phyloP scores from a whole-genome alignment of 2,113 vertebrate species.

The Caranx melampygus region DNA sequence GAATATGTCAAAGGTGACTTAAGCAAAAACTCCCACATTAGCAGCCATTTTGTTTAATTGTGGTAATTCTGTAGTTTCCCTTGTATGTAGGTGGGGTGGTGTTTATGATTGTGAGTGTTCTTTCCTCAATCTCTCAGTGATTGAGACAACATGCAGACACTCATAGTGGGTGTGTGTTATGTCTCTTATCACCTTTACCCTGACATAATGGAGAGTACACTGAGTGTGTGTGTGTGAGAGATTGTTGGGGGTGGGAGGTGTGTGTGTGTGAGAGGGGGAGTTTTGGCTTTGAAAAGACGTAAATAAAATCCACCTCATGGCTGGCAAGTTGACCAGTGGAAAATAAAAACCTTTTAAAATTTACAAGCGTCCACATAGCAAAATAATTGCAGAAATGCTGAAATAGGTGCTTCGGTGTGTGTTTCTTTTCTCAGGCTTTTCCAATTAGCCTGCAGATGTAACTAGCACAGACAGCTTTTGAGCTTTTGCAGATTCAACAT shows the following conservation, averaged over 20 bases:
- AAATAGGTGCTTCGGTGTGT: conserved; percentile 23
- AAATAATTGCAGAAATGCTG: conserved; percentile 31
- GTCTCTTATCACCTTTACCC: conserved; percentile 61
- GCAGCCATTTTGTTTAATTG: conserved; percentile 33
- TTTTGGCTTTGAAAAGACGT: conserved; percentile 46
- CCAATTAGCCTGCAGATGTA: conserved; percentile 51
- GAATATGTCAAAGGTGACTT: conserved; percentile 25
- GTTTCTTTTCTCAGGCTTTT: conserved; percentile 57
- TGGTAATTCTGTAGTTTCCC: conserved; percentile 45
- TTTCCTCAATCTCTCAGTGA: conserved; percentile 15
- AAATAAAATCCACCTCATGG: conserved; percentile 54
- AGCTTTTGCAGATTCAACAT: conserved; percentile 47
- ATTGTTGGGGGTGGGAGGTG: conserved; percentile 12
- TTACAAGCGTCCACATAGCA: conserved; percentile 35
- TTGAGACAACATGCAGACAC: conserved; percentile 44
- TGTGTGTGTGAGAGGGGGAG: conserved; percentile 17
- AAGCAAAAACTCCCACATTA: conserved; percentile 25
- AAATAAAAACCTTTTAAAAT: conserved; percentile 55
- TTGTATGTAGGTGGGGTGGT: conserved; percentile 35
- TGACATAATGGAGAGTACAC: conserved; percentile 43
- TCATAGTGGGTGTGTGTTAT: conserved; percentile 53
- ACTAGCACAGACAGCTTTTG: conserved; percentile 27
- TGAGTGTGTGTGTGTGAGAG: conserved; percentile 17
- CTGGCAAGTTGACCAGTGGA: conserved; percentile 42
- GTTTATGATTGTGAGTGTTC: neutral